Base-by-base conservation (phyloP, 2,113 vertebrate species). In the Baryphthengus martii region DNA sequence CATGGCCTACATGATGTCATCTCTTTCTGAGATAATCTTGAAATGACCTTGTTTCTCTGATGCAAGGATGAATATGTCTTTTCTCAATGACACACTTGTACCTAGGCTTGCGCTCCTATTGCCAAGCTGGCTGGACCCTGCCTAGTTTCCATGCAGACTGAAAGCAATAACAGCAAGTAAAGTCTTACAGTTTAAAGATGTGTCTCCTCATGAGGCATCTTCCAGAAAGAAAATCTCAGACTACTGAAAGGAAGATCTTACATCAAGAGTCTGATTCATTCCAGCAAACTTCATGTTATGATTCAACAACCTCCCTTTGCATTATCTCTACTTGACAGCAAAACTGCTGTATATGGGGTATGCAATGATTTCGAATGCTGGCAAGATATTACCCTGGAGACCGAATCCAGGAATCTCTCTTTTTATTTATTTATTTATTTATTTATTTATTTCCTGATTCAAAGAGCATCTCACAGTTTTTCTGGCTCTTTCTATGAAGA, bases 381-480 rank as follows among this genome's bases (percentile, higher is more conserved):
- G n/a, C 10, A 78, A 94, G 91, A 91, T 61, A 94, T 45, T 94
- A 29, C 74, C 74, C 13, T 59, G 63, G 42, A 83, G 24, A 74
- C 39, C 21, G 89, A 85, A 90, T 55, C 10, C 1, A 7, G 82
- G 20, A 79, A 71, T n/a, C 9, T 74, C 1, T 26, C 29, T 59
- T 31, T 72, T 50, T 10, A 21, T 21, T 49, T 24, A 49, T 49
- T 21, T 55, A 31, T 55, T 33, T 11, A 10, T 55, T 58, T 37
- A 37, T 61, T 59, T 56, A 33, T n/a, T n/a, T n/a, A 31, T 84
- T 50, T 95, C 70, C 71, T 13, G 12, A 76, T 93, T 91, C 68
- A 95, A 93, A 86, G 63, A 9, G 19, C 49, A 95, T 88, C 92
- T 94, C 58, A 71, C 58, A 94, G 66, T 85, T 84, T 88, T 93